Conservation (phyloP, 2,797 vertebrate species). For the Ambastaia sidthimunki region DNA sequence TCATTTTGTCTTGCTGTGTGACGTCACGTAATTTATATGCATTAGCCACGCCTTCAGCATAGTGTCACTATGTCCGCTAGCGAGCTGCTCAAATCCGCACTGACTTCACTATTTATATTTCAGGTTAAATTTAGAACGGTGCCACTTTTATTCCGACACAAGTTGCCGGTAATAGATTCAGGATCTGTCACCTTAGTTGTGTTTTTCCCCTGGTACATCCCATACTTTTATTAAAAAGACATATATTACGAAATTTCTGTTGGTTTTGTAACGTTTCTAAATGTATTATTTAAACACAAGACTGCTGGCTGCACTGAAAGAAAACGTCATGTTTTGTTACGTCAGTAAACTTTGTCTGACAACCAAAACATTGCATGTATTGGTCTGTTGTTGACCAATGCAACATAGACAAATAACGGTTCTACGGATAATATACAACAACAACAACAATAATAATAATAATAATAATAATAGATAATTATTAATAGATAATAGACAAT, state of each 20-base stretch:
- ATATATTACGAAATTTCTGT: not conserved
- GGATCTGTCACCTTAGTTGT: not conserved
- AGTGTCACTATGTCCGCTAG: not conserved
- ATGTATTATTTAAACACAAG: not conserved
- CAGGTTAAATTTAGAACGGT: slow-evolving; percentile 20
- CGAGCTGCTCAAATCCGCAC: not conserved
- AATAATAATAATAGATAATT: too few species aligned
- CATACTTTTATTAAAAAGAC: not conserved
- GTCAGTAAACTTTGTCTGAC: not conserved
- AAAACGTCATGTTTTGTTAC: not conserved
- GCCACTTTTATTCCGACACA: slow-evolving; percentile 8
- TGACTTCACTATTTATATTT: slow-evolving; percentile 21
- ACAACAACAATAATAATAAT: too few species aligned
- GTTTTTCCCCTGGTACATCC: not conserved
- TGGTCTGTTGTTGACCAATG: not conserved
- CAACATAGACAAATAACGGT: not conserved
- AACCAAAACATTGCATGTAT: not conserved
- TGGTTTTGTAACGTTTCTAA: not conserved
- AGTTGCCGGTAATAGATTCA: not conserved
- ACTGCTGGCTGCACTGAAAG: not conserved
- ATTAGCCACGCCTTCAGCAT: not conserved
- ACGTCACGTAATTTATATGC: slow-evolving; percentile 4
- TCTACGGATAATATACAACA: too few species aligned
- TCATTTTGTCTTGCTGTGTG: too few species aligned
- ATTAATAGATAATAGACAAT: too few species aligned